phyloP scores from a whole-genome alignment of 2,888 invertebrate genomes.

The Orthosia gracilis region DNA sequence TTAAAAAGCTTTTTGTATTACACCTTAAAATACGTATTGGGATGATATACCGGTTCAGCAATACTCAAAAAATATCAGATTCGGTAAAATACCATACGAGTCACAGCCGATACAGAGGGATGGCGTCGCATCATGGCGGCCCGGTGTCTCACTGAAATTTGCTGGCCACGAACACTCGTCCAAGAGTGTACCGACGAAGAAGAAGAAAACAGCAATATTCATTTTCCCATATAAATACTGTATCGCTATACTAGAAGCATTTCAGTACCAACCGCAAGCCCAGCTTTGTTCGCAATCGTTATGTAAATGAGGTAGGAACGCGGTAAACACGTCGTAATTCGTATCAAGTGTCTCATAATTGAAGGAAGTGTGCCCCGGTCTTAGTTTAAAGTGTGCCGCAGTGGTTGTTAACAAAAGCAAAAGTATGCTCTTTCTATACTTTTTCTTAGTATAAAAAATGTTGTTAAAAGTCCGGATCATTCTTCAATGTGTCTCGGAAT shows the following conservation, averaged over 20 bases:
- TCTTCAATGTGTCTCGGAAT: neutral
- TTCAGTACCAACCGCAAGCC: conserved; percentile 11
- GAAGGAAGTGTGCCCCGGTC: conserved; percentile 33
- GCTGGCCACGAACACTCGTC: no score
- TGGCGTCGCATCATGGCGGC: no score
- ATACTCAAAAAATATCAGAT: no score
- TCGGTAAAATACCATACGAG: no score
- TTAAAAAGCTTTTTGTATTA: no score
- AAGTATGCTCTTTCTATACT: neutral
- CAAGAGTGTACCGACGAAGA: no score
- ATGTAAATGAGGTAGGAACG: conserved; percentile 44
- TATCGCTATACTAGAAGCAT: neutral
- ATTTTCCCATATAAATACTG: no score
- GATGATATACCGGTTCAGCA: no score
- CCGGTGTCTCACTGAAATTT: no score
- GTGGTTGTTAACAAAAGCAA: conserved; percentile 9
- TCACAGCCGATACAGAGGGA: no score
- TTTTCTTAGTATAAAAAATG: neutral
- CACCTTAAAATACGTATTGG: no score
- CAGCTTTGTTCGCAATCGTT: conserved; percentile 35
- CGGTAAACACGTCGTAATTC: conserved; percentile 39
- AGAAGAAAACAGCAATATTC: no score
- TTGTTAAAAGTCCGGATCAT: neutral
- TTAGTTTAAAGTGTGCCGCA: conserved; percentile 42
- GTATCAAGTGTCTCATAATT: conserved; percentile 59